Conservation (phyloP, 1,140 invertebrate genomes). For the Ceratina calcarata region DNA sequence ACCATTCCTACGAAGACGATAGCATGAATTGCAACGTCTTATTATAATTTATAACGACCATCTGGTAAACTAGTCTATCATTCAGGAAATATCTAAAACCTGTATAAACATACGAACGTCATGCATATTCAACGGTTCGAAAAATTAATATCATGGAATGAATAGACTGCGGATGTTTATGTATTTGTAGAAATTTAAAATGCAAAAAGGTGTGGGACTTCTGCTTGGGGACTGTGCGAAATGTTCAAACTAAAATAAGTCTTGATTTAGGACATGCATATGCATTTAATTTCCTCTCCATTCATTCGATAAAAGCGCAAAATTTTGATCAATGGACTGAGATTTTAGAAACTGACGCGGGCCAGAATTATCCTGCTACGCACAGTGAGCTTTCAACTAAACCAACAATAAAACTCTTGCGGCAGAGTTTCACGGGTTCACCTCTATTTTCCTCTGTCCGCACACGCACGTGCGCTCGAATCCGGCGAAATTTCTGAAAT, state of each 20-base stretch:
- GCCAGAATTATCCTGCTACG: no score
- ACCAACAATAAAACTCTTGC: not conserved
- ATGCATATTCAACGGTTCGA: not conserved
- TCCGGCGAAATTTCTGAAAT: not conserved
- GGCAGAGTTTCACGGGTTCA: not conserved
- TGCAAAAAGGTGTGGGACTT: no score
- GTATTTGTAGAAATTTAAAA: not conserved
- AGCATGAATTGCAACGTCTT: conserved; percentile 45
- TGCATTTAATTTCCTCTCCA: no score
- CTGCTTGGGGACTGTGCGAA: no score
- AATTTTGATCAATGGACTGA: no score
- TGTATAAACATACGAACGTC: not conserved
- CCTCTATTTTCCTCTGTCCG: not conserved
- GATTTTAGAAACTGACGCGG: no score
- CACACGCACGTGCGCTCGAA: no score
- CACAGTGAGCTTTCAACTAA: no score
- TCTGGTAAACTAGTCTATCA: conserved; percentile 37
- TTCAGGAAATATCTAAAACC: conserved; percentile 37
- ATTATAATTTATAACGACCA: conserved; percentile 39
- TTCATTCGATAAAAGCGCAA: no score
- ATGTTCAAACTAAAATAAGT: no score
- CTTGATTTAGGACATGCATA: no score
- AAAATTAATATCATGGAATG: not conserved
- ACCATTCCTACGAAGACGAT: conserved; percentile 54
- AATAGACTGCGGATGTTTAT: not conserved